phyloP scores from a whole-genome alignment of 1,140 invertebrate genomes.

The Dendroctonus ponderosae region DNA sequence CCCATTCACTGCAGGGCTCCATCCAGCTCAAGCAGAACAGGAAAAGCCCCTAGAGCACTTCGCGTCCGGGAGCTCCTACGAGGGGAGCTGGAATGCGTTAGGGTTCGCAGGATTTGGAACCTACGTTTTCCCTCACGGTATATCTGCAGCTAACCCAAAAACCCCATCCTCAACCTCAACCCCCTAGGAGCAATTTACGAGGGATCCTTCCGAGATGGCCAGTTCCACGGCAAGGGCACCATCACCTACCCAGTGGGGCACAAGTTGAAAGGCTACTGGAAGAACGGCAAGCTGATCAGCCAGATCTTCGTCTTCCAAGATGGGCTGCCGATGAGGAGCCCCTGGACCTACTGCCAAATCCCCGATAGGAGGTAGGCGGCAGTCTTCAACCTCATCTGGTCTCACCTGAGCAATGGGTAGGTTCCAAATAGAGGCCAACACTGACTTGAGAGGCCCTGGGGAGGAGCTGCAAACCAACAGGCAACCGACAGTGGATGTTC shows the following conservation, averaged over 20 bases:
- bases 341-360: constrained; percentile 10
- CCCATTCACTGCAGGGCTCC: neutral
- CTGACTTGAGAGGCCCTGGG: constrained; percentile 13
- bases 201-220: constrained; percentile 28
- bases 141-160: too few species aligned
- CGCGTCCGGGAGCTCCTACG: constrained; percentile 16
- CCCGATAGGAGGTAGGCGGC: neutral
- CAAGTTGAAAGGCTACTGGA: constrained; percentile 22
- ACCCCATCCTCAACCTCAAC: neutral
- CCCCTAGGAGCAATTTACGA: constrained; percentile 14
- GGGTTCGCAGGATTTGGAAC: constrained; percentile 22
- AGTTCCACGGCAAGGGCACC: constrained; percentile 30
- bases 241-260: constrained; percentile 31
- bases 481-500: constrained; percentile 26
- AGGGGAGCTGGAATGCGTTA: constrained; percentile 14
- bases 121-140: constrained; percentile 24
- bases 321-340: constrained; percentile 11
- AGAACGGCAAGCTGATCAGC: constrained; percentile 13
- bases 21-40: neutral
- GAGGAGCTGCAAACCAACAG: constrained; percentile 25
- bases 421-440: constrained; percentile 21
- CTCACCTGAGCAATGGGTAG: constrained; percentile 3
- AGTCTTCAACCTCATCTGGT: neutral
- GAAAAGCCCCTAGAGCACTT: neutral
- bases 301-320: constrained; percentile 18